Base-by-base conservation (phyloP, 2,888 invertebrate genomes). In the Eilema caniola region DNA sequence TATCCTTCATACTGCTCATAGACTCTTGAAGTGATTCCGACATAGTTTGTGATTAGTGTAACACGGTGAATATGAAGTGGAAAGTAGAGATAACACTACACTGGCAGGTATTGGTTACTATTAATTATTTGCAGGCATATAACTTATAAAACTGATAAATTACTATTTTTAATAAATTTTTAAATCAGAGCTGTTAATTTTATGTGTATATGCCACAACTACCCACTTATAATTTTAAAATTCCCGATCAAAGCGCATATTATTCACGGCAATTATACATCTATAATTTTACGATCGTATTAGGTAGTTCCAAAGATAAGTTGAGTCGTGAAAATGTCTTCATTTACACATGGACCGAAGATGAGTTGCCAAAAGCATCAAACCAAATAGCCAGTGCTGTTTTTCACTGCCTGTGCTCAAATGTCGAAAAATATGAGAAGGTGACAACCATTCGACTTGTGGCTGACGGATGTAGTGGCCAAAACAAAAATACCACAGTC, bases 201-300 rank as follows among this genome's bases (percentile, higher is more conserved):
- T n/a, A n/a, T n/a, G n/a, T n/a, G n/a, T n/a, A n/a, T n/a, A n/a
- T n/a, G n/a, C n/a, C n/a, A n/a, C n/a, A n/a, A n/a, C n/a, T n/a
- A n/a, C n/a, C n/a, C n/a, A n/a, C n/a, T n/a, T n/a, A n/a, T n/a
- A n/a, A n/a, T n/a, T n/a, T 31, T 31, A n/a, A n/a, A n/a, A 71
- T 88, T 24, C 86, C 87, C 8, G 88, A 88, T 69, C 86, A 88
- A 74, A 65, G 83, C n/a, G 79, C 85, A 10, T 89, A 89, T 69
- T 89, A 86, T 77, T 76, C 80, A 41, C 75, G 85, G 24, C 88
- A 89, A 86, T 16, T 74, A n/a, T 69, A 71, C 73, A 56, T 78
- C 16, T 88, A 86, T 69, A 90, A 89, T 74, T 86, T 88, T 68
- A 85, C 87, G n/a, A 74, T 88, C 20, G 85, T 86, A 69, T 65